Conservation (phyloP, 2,113 vertebrate species). For the Motacilla tschutschensis region DNA sequence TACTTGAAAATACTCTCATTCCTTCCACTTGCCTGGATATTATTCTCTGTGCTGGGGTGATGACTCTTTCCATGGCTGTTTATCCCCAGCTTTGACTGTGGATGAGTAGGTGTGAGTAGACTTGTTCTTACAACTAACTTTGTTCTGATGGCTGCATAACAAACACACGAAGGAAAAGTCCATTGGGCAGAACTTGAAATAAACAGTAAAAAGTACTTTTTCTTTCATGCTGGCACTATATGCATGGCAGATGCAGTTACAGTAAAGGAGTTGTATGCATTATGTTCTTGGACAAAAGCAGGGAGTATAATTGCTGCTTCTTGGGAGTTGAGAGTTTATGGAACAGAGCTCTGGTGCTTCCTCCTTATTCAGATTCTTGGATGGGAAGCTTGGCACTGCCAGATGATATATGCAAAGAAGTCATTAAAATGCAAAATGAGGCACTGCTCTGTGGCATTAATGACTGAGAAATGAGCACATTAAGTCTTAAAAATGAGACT, state of each 20-base stretch:
- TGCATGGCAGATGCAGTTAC: not conserved
- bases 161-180: not conserved
- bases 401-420: conserved; percentile 20
- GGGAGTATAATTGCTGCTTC: not conserved
- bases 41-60: not conserved
- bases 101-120: not conserved
- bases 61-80: not conserved
- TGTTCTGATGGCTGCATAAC: not conserved
- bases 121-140: not conserved
- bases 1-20: conserved; percentile 29
- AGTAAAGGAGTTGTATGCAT: conserved; percentile 12
- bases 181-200: not conserved
- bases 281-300: conserved; percentile 56
- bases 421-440: not conserved
- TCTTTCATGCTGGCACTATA: not conserved
- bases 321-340: not conserved
- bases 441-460: not conserved
- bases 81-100: not conserved
- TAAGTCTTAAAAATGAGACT: not conserved
- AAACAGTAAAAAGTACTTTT: not conserved
- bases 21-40: not conserved
- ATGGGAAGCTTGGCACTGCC: conserved; percentile 28
- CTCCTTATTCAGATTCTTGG: conserved; percentile 5
- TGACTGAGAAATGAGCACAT: not conserved
- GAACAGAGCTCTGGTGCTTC: conserved; percentile 45